phyloP scores from a whole-genome alignment of 2,113 vertebrate genomes.

The Zapornia atra region DNA sequence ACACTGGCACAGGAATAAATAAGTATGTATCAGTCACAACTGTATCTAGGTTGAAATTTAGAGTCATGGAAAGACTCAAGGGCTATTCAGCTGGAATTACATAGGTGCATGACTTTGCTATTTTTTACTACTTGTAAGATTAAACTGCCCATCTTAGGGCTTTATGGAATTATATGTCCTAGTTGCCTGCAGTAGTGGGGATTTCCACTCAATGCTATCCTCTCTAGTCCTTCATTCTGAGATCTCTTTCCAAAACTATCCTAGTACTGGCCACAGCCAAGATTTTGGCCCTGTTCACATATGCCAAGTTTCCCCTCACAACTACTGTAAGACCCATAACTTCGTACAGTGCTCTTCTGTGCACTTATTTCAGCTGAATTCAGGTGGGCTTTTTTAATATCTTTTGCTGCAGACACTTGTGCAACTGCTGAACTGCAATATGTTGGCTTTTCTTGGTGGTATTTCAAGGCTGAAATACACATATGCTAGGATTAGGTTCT shows the following conservation, averaged over 20 bases:
- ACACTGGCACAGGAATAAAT: not conserved
- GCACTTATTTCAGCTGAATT: not conserved
- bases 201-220: fast-evolving
- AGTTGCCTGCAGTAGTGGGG: not conserved
- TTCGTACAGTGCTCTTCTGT: not conserved
- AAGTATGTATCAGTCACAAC: not conserved
- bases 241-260: not conserved
- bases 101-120: not conserved
- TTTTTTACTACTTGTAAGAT: not conserved
- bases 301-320: not conserved
- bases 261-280: not conserved
- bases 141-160: not conserved
- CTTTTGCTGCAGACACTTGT: not conserved
- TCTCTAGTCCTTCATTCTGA: not conserved
- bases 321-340: not conserved
- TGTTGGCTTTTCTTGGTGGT: not conserved
- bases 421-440: not conserved
- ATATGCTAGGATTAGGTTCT: not conserved
- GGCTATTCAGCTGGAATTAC: not conserved
- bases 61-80: not conserved
- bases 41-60: not conserved
- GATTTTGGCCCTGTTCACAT: not conserved
- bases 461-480: too few species aligned
- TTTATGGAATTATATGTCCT: not conserved
- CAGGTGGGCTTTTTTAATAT: not conserved